Base-by-base conservation (phyloP, 2,113 vertebrate genomes). In the Trogon melanurus region DNA sequence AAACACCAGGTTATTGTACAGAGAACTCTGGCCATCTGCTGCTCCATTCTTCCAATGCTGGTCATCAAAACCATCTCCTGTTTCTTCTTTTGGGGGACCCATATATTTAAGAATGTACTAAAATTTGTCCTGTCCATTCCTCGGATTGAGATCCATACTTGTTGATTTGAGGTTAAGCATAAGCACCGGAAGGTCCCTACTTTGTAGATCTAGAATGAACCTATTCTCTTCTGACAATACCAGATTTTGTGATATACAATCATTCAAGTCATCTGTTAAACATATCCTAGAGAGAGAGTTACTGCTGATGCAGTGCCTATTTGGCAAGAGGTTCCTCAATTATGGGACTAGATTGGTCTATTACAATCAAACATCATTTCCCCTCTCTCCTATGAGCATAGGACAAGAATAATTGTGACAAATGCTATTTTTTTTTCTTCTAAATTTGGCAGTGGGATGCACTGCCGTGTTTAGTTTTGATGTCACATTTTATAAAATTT, bases 21-120 rank as follows among this genome's bases (percentile, higher is more conserved):
- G 9, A 76, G 87, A 81, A 72, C 1, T 44, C 56, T 23, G 13
- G 9, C 13, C 9, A 67, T 8, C 20, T 83, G 16, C n/a, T 84
- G 32, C 18, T 53, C 10, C 4, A 47, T 70, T 91, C 45, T 20
- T 81, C 5, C 17, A 34, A 6, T 22, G 8, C 5, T 51, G 27
- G 12, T 34, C 53, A 48, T 51, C 20, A 69, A 29, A 67, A 44
- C 0, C 1, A 18, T 4, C 13, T 47, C 26, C 4, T 0, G 0
- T 34, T 84, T 71, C 7, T 8, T 50, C 3, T 69, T 36, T 47
- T 66, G 6, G 5, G 7, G 4, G 5, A 6, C 1, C 6, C 6
- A 69, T 29, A 45, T 56, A 48, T n/a, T 74, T 44, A 87, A 45
- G 26, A 75, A 60, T 36, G 5, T 48, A 48, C 44, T 72, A 38